Base-by-base conservation (phyloP, 1,140 invertebrate genomes). In the Drosophila parabipectinata region DNA sequence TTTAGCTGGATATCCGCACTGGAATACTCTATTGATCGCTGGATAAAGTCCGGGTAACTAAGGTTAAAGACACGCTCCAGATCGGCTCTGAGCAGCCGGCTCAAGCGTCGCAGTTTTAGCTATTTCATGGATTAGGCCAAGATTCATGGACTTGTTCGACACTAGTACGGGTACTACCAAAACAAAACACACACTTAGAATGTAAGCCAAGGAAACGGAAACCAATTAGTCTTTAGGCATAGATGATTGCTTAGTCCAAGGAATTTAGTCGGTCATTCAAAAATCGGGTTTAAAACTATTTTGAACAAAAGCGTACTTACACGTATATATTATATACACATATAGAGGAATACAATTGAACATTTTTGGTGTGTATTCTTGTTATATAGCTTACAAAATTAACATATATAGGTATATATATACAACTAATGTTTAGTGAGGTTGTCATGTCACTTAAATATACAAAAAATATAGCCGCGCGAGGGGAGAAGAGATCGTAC, bases 1-100 rank as follows among this genome's bases (percentile, higher is more conserved):
- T 95, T 30, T 92, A 98, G 98, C 90, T 99, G 98, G 98, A 94
- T 98, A 82, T 97, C 97, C 60, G 97, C 97, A 51, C 92, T 99
- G 79, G 97, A 98, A 92, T 98, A 98, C 91, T 98, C 98, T 47
- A 98, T 99, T 91, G 97, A 98, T 93, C 94, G 97, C 80, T 99
- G 98, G 98, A 97, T 99, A 91, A 97, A 98, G 93, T 95, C 97
- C 90, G 95, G 95, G 93, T 96, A 95, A 96, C 91, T 91, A 91
- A 90, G 79, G 82, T 73, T 90, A 72, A 90, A 87, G 73, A 89
- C 90, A 53, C 84, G 81, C 71, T 78, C 79, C 53, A 87, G 72
- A 66, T 91, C 84, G 71, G 80, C 67, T 24, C 51, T 73, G 48
- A 68, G 61, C 64, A 73, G 75, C 68, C 88, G 74, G 52, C 67